phyloP scores from a whole-genome alignment of 2,888 invertebrate genomes.

The Rhodophaea formosa region DNA sequence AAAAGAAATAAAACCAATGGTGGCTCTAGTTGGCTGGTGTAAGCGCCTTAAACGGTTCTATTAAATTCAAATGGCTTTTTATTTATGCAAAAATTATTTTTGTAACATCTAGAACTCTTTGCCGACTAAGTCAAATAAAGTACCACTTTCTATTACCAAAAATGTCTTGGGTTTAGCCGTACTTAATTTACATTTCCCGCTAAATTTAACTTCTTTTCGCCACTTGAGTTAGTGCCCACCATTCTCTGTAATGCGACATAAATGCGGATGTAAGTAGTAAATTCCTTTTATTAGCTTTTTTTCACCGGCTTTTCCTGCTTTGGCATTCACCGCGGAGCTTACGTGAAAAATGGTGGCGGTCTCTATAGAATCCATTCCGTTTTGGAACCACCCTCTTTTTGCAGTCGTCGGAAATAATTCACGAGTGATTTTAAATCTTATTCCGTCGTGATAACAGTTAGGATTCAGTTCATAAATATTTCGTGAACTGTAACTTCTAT shows the following conservation, averaged over 20 bases:
- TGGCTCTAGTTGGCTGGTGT: no score
- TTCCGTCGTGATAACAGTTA: conserved; percentile 12
- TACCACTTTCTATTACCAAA: background rate
- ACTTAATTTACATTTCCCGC: conserved; percentile 9
- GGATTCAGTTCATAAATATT: background rate
- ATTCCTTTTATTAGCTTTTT: conserved; percentile 19
- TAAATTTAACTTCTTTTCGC: conserved; percentile 6
- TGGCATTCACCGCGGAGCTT: conserved; percentile 58
- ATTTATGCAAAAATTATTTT: no score
- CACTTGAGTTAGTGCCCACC: conserved; percentile 10
- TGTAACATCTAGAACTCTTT: background rate
- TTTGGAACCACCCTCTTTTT: conserved; percentile 35
- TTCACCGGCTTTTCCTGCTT: conserved; percentile 35
- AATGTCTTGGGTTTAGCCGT: background rate
- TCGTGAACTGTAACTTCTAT: background rate
- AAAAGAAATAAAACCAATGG: no score
- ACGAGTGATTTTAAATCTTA: conserved; percentile 29
- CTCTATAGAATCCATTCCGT: conserved; percentile 49
- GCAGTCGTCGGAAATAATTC: conserved; percentile 14
- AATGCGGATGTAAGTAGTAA: conserved; percentile 17
- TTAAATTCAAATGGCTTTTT: no score
- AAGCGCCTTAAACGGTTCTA: no score
- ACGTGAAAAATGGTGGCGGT: conserved; percentile 59
- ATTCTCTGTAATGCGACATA: conserved; percentile 17
- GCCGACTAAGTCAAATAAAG: background rate